Base-by-base conservation (phyloP, 1,140 invertebrate species). In the Sitophilus oryzae region DNA sequence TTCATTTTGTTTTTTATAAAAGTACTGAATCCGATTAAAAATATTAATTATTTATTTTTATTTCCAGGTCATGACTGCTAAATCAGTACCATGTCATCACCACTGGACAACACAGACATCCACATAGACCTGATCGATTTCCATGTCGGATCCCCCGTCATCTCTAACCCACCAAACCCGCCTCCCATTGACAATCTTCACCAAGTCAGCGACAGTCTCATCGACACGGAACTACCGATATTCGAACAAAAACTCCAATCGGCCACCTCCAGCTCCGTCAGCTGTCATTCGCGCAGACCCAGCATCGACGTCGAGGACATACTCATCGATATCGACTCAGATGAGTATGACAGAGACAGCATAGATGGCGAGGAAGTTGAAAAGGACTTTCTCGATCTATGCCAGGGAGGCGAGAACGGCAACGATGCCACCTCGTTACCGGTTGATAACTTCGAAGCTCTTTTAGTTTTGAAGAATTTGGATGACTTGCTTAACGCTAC, bases 301-400 rank as follows among this genome's bases (percentile, higher is more conserved):
- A 64, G 59, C 16, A 52, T 70, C 3, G 66, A 68, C 45, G 53
- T 70, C 2, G 68, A 70, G 48, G 66, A 70, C 34, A 68, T 70
- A 50, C 44, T 70, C 15, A 68, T 70, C 20, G 56, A 62, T 8
- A 64, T 69, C 18, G 66, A 70, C 41, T 30, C 23, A 30, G 49
- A 53, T 44, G 52, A 30, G 19, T 56, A 19, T 19, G 56, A 56
- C 11, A 41, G 40, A 59, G 55, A 59, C 14, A 51, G 37, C 23
- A 22, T 56, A 19, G 53, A 56, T 49, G 53, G 46, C 1, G 46
- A 56, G 10, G 45, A 43, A 45, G 54, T 56, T 3, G 47, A 50
- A 40, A 34, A 56, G 14, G 47, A 41, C 19, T 51, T 49, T 8
- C 14, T 59, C 8, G 11, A 48, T 21, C n/a, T 48, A 5, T 47